Evolutionary conservation across 2,113 vertebrate species (phyloP), one percentile per base, ranked within the genome.

Genomic region (Falcunculus frontatus): DNA sequence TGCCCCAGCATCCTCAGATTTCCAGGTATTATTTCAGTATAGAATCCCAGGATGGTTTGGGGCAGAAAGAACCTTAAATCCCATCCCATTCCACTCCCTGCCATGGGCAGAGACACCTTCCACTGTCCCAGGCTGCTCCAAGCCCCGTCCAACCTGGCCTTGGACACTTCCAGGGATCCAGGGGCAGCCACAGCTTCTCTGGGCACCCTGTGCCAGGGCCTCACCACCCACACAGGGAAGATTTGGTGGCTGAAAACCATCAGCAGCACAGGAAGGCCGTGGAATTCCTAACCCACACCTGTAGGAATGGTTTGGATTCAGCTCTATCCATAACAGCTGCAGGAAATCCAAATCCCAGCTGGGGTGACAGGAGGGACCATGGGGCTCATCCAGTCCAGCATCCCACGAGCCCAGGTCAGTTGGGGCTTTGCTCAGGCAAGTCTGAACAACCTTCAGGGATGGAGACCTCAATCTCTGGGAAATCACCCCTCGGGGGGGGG

Each of bases 71-170:
- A 41, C 5, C 11, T 47, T 47, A 47, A 75, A 82, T 11, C 23
- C 11, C 13, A 26, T 25, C 46, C 23, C 6, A 4, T 56, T 2
- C 20, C 53, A 29, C 3, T 23, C 41, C 16, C 33, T 57, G 26
- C 7, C 59, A 42, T 11, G 18, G 84, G 2, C 26, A 42, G 42
- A 22, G 59, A 73, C 37, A 59, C 1, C 7, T 82, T 3, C 46
- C 37, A 14, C 16, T 7, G 0, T 8, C 33, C 77, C 87, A 46
- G 77, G 23, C 0, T 39, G 39, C 16, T 52, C 57, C 74, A 70
- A 87, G 0, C 15, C 16, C 47, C 0, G 0, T 47, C 47, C 33
- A n/a, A 0, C 37, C 44, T 21, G 44, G 29, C 33, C 19, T 39
- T 33, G 86, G 44, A 14, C 5, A 3, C 5, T 67, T 0, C 16